Conservation (phyloP, 1,140 invertebrate species). For the Rhizoglyphus robini region DNA sequence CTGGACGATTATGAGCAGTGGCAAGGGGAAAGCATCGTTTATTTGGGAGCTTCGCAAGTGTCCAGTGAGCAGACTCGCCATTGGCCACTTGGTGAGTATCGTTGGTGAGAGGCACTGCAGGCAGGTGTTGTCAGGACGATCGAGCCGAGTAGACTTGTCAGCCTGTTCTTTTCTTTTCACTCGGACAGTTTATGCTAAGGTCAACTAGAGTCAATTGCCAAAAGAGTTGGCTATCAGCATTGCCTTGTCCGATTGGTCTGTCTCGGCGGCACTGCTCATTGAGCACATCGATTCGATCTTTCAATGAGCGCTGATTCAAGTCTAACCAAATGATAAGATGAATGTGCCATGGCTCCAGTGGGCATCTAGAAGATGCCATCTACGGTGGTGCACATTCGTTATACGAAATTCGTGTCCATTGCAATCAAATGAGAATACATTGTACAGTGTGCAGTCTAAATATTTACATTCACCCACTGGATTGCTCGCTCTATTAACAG, state of each 20-base stretch:
- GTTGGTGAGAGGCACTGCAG: background rate
- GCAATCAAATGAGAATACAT: background rate
- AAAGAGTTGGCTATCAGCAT: background rate
- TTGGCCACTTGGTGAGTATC: background rate
- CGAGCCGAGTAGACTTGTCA: background rate
- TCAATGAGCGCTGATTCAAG: too few species aligned
- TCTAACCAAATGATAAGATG: background rate
- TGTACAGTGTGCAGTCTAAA: background rate
- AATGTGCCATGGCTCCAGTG: constrained; percentile 2
- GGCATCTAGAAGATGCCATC: too few species aligned
- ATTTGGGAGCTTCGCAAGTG: background rate
- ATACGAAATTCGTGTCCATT: background rate
- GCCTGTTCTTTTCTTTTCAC: constrained; percentile 8
- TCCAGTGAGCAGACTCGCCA: background rate
- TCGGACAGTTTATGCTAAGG: constrained; percentile 5
- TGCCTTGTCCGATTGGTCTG: background rate
- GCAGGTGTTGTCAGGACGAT: background rate
- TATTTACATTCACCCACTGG: constrained; percentile 4
- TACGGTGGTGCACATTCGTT: background rate
- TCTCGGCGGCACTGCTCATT: too few species aligned
- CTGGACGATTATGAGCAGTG: too few species aligned
- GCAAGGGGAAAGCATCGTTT: too few species aligned
- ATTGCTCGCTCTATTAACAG: background rate
- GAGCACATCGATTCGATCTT: too few species aligned
- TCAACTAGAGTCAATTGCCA: background rate